Base-by-base conservation (phyloP, 2,888 invertebrate species). In the Osmoderma eremita region DNA sequence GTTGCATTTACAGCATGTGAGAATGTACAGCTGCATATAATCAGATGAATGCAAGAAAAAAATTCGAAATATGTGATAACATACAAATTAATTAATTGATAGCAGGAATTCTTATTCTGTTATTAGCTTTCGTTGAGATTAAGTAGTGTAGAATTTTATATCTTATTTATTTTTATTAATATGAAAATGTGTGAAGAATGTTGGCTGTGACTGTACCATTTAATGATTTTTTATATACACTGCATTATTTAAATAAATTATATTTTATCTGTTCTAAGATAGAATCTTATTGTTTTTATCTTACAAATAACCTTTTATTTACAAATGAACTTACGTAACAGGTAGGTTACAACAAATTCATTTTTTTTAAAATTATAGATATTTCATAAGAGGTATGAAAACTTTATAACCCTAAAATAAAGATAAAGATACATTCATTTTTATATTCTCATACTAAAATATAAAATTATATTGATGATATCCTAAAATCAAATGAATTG, bases 201-300 rank as follows among this genome's bases (percentile, higher is more conserved):
- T 45, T 61, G 58, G 58, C 58, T 61, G 58, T 61, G 58, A 61
- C 45, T 61, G 58, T 61, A 61, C 12, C 17, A 45, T 61, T 45
- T 36, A 58, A 36, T 45, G 24, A 24, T 61, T 61, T 51, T 61
- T 61, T 45, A 61, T 61, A 41, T 56, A 42, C 17, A 42, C n/a
- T 42, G 1, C 6, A 42, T 12, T 56, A 58, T 61, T 45, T 61
- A 61, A 61, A 24, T 58, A 30, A 58, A 41, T 13, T 42, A 8
- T 56, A 41, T 41, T 38, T 17, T 42, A 13, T 17, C 10, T 42
- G 22, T 58, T 42, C 12, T 42, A 41, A 58, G 17, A 24, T 45
- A 15, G 10, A 45, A 20, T 4, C 17, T 17, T 17, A 38, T 18
- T 39, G 6, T n/a, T 39, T 39, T 10, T 39, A 12, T 49, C 5